phyloP scores from a whole-genome alignment of 1,140 invertebrate genomes.

The Halictus rubicundus region DNA sequence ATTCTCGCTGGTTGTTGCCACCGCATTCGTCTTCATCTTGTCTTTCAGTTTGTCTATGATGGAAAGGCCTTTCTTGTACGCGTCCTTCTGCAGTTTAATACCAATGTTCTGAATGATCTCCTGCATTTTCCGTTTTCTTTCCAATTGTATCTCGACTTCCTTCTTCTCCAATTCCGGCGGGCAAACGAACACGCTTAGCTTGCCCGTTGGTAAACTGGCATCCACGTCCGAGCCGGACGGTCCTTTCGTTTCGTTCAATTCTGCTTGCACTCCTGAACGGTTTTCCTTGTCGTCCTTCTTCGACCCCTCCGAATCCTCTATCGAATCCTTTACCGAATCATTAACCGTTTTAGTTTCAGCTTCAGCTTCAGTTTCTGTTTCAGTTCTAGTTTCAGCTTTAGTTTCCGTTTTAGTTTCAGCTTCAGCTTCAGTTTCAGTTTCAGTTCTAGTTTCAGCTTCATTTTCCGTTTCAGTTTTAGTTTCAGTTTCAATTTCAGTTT shows the following conservation, averaged over 20 bases:
- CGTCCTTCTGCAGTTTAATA: conserved; percentile 67
- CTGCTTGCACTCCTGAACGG: too few relatives aligned
- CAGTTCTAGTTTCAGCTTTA: neutral
- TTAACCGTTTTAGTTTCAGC: too few relatives aligned
- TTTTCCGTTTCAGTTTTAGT: too few relatives aligned
- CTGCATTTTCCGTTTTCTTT: conserved; percentile 76
- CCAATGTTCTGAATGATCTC: conserved; percentile 75
- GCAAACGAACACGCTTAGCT: conserved; percentile 77
- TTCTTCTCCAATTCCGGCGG: conserved; percentile 76
- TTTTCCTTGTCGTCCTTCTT: neutral
- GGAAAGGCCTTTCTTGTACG: conserved; percentile 62
- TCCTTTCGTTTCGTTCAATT: conserved; percentile 4
- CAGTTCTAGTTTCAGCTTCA: too few relatives aligned
- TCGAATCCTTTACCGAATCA: too few relatives aligned
- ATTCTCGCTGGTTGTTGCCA: neutral
- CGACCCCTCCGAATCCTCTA: neutral
- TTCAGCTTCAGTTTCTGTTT: too few relatives aligned
- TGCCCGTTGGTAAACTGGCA: conserved; percentile 48
- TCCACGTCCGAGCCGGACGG: neutral
- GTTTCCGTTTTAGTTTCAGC: too few relatives aligned
- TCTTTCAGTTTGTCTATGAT: conserved; percentile 76
- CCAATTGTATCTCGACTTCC: conserved; percentile 75
- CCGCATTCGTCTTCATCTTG: conserved; percentile 71
- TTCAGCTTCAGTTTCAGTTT: too few relatives aligned
- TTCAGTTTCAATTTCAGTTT: too few relatives aligned